Base-by-base conservation (phyloP, 2,888 invertebrate genomes). In the Tribolium freemani region DNA sequence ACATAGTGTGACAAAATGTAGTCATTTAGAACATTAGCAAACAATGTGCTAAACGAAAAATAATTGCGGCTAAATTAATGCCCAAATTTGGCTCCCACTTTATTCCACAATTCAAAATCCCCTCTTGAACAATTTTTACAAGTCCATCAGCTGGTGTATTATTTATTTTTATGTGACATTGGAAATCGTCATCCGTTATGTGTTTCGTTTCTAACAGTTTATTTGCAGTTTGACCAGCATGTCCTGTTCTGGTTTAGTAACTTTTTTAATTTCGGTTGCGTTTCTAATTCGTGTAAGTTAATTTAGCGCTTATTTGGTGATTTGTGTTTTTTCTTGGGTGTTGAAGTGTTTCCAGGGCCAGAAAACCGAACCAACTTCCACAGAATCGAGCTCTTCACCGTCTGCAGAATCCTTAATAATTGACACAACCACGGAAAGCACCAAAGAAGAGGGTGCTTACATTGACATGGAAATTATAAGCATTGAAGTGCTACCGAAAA, bases 381-480 rank as follows among this genome's bases (percentile, higher is more conserved):
- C 53, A 16, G 64, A 64, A 53, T 20, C 53, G 1, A 38, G 21
- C 16, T 53, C 61, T 1, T 38, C 8, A 5, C 38, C 13, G 1
- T 8, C 8, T 5, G 13, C 60, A n/a, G 60, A 60, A n/a, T n/a
- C 45, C 21, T 20, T 20, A 9, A n/a, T 60, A 10, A 5, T n/a
- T 11, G 63, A 63, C 11, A 63, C 50, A 1, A 63, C 63, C 4
- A 63, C 63, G 13, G 51, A 53, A 45, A 6, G 5, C 6, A 2
- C 20, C 20, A 9, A 45, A 46, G 51, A 64, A 38, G 44, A 64
- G 1, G 45, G 20, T 16, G 46, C 48, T 16, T 57, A 67, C 54
- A 69, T 74, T 66, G 79, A 76, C 61, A 79, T 82, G 71, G 82
- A 82, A 51, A 82, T 82, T 64, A 73, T 81, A n/a, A 69, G 74